Conservation (phyloP, 2,797 vertebrate species). For the Artibeus lituratus region DNA sequence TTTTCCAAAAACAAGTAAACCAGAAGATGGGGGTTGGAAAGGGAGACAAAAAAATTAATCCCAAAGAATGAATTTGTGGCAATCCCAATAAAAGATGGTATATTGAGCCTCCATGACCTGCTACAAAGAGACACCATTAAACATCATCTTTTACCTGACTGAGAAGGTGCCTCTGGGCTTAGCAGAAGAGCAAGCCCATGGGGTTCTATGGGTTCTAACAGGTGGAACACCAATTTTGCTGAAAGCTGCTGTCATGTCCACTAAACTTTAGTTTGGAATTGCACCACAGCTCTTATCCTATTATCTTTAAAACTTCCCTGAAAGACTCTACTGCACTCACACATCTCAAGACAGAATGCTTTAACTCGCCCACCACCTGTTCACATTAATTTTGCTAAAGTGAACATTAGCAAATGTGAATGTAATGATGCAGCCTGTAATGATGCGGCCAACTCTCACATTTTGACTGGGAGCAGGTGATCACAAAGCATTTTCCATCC, state of each 20-base stretch:
- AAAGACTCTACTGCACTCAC: not conserved
- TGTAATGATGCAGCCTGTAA: not conserved
- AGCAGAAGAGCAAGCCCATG: not conserved
- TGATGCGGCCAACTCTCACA: not conserved
- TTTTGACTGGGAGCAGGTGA: not conserved
- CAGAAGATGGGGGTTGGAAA: not conserved
- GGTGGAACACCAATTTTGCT: not conserved
- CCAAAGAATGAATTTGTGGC: not conserved
- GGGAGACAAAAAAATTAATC: not conserved
- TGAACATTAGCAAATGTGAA: no score
- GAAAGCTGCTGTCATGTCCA: not conserved
- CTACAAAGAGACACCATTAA: not conserved
- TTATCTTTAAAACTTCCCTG: not conserved
- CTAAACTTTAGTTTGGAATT: not conserved
- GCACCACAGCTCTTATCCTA: not conserved
- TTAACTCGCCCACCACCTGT: not conserved
- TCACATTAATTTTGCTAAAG: not conserved
- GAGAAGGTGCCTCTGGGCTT: not conserved
- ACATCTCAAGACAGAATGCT: not conserved
- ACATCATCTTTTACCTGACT: not conserved
- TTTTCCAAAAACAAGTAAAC: slow-evolving; percentile 40
- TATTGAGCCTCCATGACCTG: not conserved
- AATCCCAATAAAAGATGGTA: not conserved
- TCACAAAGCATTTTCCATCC: not conserved
- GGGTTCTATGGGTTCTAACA: slow-evolving; percentile 10